Evolutionary conservation across 1,140 invertebrate species (phyloP).

Genomic region (Drosophila auraria): DNA sequence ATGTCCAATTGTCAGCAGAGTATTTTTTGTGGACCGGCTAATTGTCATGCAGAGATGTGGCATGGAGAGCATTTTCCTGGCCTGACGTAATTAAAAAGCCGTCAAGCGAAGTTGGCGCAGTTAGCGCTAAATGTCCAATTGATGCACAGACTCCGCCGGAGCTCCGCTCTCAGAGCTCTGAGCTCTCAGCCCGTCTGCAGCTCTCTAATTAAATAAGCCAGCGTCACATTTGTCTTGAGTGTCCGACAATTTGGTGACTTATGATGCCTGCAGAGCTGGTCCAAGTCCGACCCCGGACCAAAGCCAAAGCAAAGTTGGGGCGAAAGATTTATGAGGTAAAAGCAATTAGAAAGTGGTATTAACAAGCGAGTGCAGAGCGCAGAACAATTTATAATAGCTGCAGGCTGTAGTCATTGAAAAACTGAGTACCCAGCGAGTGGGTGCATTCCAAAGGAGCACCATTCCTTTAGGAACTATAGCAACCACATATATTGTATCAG

Average conservation of each 20-base stretch:
- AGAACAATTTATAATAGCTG: slow-evolving; percentile 65
- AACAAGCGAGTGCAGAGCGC: slow-evolving; percentile 65
- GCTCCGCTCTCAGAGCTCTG: slow-evolving; percentile 35
- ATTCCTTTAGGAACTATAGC: neutral
- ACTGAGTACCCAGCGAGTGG: neutral
- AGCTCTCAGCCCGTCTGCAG: slow-evolving; percentile 43
- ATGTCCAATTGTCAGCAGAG: slow-evolving; percentile 57
- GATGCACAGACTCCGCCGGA: slow-evolving; percentile 53
- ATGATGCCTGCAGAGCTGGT: slow-evolving; percentile 69
- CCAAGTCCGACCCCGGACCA: slow-evolving; percentile 16
- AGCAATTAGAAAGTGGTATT: slow-evolving; percentile 80
- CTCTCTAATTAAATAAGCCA: slow-evolving; percentile 80
- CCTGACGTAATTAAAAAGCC: slow-evolving; percentile 80
- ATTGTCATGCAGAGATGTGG: slow-evolving; percentile 52
- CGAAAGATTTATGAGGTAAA: slow-evolving; percentile 79
- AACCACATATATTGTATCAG: too few relatives aligned
- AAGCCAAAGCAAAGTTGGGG: slow-evolving; percentile 21
- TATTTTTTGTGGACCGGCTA: slow-evolving; percentile 62
- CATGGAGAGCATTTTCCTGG: slow-evolving; percentile 33
- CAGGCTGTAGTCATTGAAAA: slow-evolving; percentile 2
- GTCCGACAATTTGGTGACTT: slow-evolving; percentile 78
- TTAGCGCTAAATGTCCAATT: slow-evolving; percentile 74
- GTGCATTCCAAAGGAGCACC: neutral
- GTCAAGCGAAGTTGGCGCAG: slow-evolving; percentile 69
- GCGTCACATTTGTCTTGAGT: slow-evolving; percentile 79